Percentiles rank a stretch among this genome's conserved stretches.
These are phyloP conservation scores for Papilio polytes DNA, from an alignment of 1,140 invertebrate genomes.

Conservation along the genomic window DNA sequence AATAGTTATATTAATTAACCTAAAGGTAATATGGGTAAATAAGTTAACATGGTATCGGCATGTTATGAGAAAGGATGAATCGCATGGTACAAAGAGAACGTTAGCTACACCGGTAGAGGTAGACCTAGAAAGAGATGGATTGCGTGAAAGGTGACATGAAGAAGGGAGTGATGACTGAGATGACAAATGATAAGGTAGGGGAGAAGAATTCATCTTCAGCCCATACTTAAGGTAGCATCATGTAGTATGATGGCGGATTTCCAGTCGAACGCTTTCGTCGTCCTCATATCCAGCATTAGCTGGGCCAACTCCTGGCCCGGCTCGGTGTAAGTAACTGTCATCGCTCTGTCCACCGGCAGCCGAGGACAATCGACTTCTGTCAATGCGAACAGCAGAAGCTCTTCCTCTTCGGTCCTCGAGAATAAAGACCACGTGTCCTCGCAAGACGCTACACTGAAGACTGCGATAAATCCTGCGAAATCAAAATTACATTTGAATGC, in stretches of 20 bases:
- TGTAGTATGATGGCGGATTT: constrained; percentile 88
- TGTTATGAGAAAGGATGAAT: too few relatives aligned
- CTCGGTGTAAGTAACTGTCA: constrained; percentile 88
- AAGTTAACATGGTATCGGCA: too few relatives aligned
- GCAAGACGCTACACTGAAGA: constrained; percentile 89
- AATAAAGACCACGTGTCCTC: constrained; percentile 88
- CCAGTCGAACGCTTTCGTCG: constrained; percentile 86
- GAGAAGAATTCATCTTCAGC: not conserved
- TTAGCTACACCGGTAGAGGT: too few relatives aligned
- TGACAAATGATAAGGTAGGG: too few relatives aligned
- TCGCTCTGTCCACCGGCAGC: constrained; percentile 85
- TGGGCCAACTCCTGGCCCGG: constrained; percentile 89
- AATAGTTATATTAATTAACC: not conserved
- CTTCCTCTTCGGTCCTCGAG: constrained; percentile 84
- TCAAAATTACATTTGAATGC: not conserved
- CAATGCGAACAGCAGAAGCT: constrained; percentile 87
- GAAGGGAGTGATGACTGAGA: too few relatives aligned
- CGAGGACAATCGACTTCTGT: constrained; percentile 89
- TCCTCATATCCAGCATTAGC: constrained; percentile 89
- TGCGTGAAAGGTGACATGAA: too few relatives aligned
- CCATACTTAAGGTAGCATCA: constrained; percentile 88
- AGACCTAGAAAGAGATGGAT: too few relatives aligned
- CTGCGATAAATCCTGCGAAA: constrained; percentile 86
- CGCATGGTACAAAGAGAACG: too few relatives aligned
- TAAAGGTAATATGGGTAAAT: too few relatives aligned